phyloP scores from a whole-genome alignment of 2,888 invertebrate species.

The Polydrusus pterygomalis region DNA sequence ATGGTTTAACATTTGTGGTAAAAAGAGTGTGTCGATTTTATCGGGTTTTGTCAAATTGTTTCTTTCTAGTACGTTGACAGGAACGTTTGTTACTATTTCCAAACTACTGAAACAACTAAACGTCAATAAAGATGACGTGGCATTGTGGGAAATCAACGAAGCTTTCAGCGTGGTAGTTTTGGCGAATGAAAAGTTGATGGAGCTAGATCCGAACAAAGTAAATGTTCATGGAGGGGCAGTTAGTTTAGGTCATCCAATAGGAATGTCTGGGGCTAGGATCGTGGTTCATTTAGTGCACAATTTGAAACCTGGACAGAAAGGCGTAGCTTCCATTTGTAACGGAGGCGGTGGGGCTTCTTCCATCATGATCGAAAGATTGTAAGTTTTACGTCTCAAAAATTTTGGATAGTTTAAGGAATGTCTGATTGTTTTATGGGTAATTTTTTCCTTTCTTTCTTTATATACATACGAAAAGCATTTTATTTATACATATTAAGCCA shows the following conservation, averaged over 20 bases:
- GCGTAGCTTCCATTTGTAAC: slow-evolving; percentile 97
- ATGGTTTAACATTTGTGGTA: no score
- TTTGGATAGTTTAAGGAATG: background rate
- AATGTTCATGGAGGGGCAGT: slow-evolving; percentile 99
- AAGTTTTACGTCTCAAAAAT: slow-evolving; percentile 72
- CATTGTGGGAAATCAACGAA: slow-evolving; percentile 98
- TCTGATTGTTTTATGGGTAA: background rate
- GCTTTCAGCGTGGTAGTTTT: slow-evolving; percentile 97
- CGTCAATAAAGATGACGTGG: slow-evolving; percentile 89
- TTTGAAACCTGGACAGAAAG: slow-evolving; percentile 92
- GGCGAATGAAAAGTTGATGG: slow-evolving; percentile 91
- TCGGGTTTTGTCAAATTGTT: no score
- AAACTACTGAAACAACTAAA: slow-evolving; percentile 89
- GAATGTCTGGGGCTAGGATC: slow-evolving; percentile 98
- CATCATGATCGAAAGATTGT: slow-evolving; percentile 95
- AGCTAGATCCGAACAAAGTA: slow-evolving; percentile 90
- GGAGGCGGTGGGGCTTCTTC: slow-evolving; percentile 99
- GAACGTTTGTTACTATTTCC: no score
- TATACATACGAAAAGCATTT: background rate
- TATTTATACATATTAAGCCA: no score
- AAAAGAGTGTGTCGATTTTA: no score
- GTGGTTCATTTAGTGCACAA: slow-evolving; percentile 93
- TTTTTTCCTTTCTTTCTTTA: slow-evolving; percentile 6
- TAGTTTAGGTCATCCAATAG: slow-evolving; percentile 99
- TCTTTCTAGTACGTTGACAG: no score